These are phyloP conservation scores for Trachymyrmex cornetzi DNA, from an alignment of 1,140 invertebrate genomes.

Conservation along the genomic window DNA sequence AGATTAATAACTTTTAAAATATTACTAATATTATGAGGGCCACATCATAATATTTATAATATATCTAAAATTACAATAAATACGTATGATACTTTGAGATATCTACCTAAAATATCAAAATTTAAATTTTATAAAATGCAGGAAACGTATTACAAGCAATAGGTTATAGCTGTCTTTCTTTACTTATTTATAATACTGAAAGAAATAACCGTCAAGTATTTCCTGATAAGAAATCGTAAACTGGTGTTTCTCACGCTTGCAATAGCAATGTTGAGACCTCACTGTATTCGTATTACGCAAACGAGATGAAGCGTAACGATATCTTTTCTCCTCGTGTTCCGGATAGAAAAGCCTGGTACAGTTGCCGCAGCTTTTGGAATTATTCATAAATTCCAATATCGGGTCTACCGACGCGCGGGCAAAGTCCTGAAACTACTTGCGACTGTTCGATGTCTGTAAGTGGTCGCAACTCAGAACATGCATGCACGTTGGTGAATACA, in stretches of 20 bases:
- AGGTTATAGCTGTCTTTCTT: neutral
- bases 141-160: neutral
- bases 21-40: neutral
- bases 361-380: slow-evolving; percentile 22
- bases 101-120: neutral
- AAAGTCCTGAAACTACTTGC: slow-evolving; percentile 57
- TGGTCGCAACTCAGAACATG: slow-evolving; percentile 42
- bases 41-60: neutral
- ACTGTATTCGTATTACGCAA: slow-evolving; percentile 31
- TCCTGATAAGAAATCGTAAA: slow-evolving; percentile 19
- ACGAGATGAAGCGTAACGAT: neutral
- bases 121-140: neutral
- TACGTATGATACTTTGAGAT: neutral
- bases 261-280: neutral
- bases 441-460: slow-evolving; percentile 68
- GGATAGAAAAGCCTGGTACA: neutral
- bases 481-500: slow-evolving; percentile 70
- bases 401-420: neutral
- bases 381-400: slow-evolving; percentile 57
- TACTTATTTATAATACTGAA: slow-evolving; percentile 1
- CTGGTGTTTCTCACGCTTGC: neutral
- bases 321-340: neutral
- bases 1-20: neutral
- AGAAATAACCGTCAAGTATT: neutral
- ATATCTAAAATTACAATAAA: neutral